Evolutionary conservation across 2,113 vertebrate genomes (phyloP).

Genomic region (Pogona vitticeps): DNA sequence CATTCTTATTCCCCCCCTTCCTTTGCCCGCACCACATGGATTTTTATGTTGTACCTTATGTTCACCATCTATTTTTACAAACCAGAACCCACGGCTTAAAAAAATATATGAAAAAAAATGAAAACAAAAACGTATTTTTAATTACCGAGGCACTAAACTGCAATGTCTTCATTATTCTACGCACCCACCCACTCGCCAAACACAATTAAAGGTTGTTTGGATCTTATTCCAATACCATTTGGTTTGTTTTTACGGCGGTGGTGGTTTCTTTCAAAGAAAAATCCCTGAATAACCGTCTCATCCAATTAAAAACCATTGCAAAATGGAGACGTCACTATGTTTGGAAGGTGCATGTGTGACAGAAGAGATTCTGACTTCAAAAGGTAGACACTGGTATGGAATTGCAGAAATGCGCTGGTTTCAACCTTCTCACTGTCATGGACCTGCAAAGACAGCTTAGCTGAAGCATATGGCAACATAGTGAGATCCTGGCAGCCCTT

Average conservation of each 20-base stretch:
- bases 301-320: background rate
- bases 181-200: background rate
- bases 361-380: background rate
- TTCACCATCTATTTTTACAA: conserved; percentile 67
- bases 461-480: no score
- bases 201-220: conserved; percentile 21
- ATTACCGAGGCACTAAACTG: conserved; percentile 49
- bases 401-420: background rate
- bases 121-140: conserved; percentile 56
- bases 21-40: conserved; percentile 56
- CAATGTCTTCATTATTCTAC: conserved; percentile 33
- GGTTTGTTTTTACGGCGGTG: background rate
- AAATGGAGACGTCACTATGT: background rate
- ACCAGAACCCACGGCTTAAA: conserved; percentile 51
- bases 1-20: background rate
- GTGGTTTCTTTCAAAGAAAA: background rate
- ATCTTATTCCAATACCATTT: background rate
- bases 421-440: no score
- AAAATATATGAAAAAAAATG: background rate
- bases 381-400: background rate
- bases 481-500: no score
- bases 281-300: background rate
- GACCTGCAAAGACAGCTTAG: no score
- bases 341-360: background rate
- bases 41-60: conserved; percentile 61